Percentiles rank a stretch among this genome's conserved stretches.
Conservation (phyloP, 2,888 invertebrate species). For the Venustoraphidia nigricollis region DNA sequence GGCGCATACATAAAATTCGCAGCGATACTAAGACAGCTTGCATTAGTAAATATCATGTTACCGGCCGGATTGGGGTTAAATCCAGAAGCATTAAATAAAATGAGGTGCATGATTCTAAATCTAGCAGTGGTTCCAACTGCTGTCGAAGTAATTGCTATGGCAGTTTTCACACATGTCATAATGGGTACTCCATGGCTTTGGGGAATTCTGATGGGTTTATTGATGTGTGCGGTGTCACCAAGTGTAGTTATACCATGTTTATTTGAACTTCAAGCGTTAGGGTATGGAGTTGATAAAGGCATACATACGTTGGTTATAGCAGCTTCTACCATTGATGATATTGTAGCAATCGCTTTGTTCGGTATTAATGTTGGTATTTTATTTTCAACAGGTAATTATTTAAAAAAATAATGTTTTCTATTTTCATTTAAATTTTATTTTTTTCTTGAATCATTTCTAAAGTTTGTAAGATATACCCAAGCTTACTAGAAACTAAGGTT, state of each 20-base stretch:
- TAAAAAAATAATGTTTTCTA: neutral
- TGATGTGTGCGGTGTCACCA: slow-evolving; percentile 53
- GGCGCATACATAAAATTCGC: slow-evolving; percentile 30
- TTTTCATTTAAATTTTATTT: no score
- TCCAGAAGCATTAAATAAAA: slow-evolving; percentile 34
- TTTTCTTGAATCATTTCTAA: no score
- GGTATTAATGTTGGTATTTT: slow-evolving; percentile 48
- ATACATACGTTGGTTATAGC: slow-evolving; percentile 60
- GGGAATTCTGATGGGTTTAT: slow-evolving; percentile 37
- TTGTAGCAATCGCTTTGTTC: slow-evolving; percentile 58
- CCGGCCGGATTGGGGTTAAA: slow-evolving; percentile 49
- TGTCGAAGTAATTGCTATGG: slow-evolving; percentile 35
- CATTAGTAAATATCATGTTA: slow-evolving; percentile 45
- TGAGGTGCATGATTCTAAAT: slow-evolving; percentile 36
- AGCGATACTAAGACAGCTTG: slow-evolving; percentile 36
- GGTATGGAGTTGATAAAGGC: slow-evolving; percentile 54
- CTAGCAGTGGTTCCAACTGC: slow-evolving; percentile 43
- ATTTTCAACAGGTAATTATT: slow-evolving; percentile 38
- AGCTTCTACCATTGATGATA: slow-evolving; percentile 57
- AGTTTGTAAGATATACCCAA: no score
- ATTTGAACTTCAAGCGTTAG: slow-evolving; percentile 40
- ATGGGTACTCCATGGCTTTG: slow-evolving; percentile 44
- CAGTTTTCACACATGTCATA: slow-evolving; percentile 34
- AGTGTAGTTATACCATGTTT: slow-evolving; percentile 60
- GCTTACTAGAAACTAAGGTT: no score